phyloP scores from a whole-genome alignment of 2,888 invertebrate species.

The Autographa pulchrina region DNA sequence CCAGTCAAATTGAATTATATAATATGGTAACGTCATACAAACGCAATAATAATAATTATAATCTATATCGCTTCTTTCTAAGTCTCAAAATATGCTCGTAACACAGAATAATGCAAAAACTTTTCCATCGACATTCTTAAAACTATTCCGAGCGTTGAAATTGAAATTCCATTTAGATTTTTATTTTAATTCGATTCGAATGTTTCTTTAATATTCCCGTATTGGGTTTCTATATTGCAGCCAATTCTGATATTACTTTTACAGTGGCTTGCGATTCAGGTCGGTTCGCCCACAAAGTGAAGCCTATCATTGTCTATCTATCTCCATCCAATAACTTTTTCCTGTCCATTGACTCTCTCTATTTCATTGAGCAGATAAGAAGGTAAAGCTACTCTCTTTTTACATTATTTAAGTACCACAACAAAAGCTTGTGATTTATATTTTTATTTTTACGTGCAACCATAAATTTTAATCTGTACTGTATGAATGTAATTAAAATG shows the following conservation, averaged over 20 bases:
- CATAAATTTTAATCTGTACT: constrained; percentile 1
- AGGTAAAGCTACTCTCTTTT: constrained; percentile 9
- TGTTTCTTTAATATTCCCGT: not conserved
- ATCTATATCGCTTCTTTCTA: not conserved
- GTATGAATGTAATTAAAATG: not conserved
- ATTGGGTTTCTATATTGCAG: not conserved
- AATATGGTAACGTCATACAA: too few species aligned
- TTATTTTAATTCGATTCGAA: not conserved
- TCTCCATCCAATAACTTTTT: constrained; percentile 43
- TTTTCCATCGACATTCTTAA: not conserved
- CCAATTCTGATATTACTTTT: constrained; percentile 6
- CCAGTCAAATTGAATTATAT: too few species aligned
- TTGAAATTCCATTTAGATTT: not conserved
- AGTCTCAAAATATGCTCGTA: not conserved
- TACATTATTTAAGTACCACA: constrained; percentile 8
- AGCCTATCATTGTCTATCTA: constrained; percentile 22
- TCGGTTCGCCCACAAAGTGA: not conserved
- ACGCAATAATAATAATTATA: too few species aligned
- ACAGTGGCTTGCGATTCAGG: not conserved
- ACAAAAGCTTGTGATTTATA: not conserved
- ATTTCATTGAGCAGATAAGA: constrained; percentile 33
- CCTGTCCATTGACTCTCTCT: constrained; percentile 41
- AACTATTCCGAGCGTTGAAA: not conserved
- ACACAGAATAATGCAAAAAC: not conserved
- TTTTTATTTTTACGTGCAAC: not conserved